Conservation (phyloP, 2,797 vertebrate genomes). For the Macrochelys suwanniensis region DNA sequence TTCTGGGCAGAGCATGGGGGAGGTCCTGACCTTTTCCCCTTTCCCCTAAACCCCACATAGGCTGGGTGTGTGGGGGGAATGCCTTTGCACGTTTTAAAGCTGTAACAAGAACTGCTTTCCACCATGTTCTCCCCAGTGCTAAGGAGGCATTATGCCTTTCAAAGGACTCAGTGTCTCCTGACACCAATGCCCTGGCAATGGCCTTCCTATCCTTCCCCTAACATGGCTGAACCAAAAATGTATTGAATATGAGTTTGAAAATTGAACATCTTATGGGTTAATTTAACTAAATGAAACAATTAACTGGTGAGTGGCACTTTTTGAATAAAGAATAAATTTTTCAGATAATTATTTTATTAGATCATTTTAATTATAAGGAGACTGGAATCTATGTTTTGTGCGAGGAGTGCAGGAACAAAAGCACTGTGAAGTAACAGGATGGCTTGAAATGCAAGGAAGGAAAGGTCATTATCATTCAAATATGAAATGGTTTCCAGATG, state of each 20-base stretch:
- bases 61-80: not conserved
- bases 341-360: not conserved
- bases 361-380: slow-evolving; percentile 21
- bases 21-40: not conserved
- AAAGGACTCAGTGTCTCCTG: not conserved
- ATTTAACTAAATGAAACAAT: slow-evolving; percentile 53
- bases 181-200: not conserved
- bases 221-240: not conserved
- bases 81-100: not conserved
- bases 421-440: not conserved
- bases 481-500: slow-evolving; percentile 60
- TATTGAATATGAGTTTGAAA: not conserved
- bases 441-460: not conserved
- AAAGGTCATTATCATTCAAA: slow-evolving; percentile 38
- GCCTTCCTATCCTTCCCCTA: not conserved
- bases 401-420: not conserved
- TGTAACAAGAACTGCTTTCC: not conserved
- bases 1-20: not conserved
- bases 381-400: not conserved
- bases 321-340: slow-evolving; percentile 24
- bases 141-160: not conserved
- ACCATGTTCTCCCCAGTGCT: not conserved
- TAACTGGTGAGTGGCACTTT: slow-evolving; percentile 31
- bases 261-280: slow-evolving; percentile 36
- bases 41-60: not conserved